Evolutionary conservation across 1,140 invertebrate species (phyloP).

Genomic region (Ostrea edulis): DNA sequence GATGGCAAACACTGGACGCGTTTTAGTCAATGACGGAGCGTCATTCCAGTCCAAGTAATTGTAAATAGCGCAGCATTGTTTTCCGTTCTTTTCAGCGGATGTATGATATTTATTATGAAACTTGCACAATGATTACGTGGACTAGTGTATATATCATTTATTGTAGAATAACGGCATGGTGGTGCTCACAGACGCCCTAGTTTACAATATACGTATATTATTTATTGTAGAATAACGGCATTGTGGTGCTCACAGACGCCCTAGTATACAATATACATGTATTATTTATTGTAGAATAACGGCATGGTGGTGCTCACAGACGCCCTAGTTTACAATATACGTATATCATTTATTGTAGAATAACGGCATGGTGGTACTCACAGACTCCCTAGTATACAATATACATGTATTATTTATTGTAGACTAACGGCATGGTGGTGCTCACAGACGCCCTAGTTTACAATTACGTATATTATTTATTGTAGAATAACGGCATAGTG

Average conservation of each 20-base stretch:
- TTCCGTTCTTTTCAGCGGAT: no score
- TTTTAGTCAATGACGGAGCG: no score
- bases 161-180: conserved; percentile 71
- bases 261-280: conserved; percentile 63
- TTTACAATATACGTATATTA: conserved; percentile 62
- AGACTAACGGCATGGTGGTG: conserved; percentile 72
- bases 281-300: conserved; percentile 64
- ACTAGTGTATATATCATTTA: not conserved
- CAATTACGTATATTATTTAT: conserved; percentile 49
- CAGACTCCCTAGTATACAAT: conserved; percentile 70
- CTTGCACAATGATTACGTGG: no score
- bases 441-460: conserved; percentile 72
- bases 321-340: conserved; percentile 69
- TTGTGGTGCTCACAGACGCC: conserved; percentile 71
- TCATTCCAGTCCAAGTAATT: no score
- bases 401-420: conserved; percentile 9
- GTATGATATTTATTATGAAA: no score
- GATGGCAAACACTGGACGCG: no score
- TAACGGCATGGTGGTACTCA: conserved; percentile 70
- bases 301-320: conserved; percentile 72
- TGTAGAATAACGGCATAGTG: conserved; percentile 71
- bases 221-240: conserved; percentile 69
- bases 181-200: conserved; percentile 70
- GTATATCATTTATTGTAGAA: conserved; percentile 61
- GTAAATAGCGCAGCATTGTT: no score